These are phyloP conservation scores for Pseudomyrmex gracilis DNA, from an alignment of 1,140 invertebrate species.

Conservation along the genomic window DNA sequence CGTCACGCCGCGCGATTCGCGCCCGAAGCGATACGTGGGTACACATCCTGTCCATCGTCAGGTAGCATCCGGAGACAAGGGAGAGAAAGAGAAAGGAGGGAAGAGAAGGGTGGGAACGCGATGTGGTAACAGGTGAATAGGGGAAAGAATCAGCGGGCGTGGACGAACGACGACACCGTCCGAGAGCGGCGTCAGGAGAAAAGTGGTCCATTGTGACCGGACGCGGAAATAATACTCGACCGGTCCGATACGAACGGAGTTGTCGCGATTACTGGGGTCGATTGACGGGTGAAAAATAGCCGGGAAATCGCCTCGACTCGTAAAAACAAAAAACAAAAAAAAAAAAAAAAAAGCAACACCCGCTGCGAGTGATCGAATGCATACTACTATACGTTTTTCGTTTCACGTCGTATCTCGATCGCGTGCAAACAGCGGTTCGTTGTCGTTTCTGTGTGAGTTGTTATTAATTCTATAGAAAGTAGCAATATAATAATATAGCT, in stretches of 20 bases:
- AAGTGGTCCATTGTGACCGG: constrained; percentile 46
- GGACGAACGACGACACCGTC: constrained; percentile 6
- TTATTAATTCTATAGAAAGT: constrained; percentile 8
- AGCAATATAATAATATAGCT: neutral
- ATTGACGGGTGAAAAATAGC: constrained; percentile 36
- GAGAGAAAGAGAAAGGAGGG: constrained; percentile 33
- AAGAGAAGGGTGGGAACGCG: constrained; percentile 2
- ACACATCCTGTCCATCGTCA: constrained; percentile 55
- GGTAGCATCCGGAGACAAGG: constrained; percentile 25
- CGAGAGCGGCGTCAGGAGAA: constrained; percentile 32
- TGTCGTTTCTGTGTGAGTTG: neutral
- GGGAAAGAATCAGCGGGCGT: neutral
- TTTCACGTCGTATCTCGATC: constrained; percentile 16
- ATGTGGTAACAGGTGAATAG: constrained; percentile 5
- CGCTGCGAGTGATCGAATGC: neutral
- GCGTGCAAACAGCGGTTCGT: constrained; percentile 7
- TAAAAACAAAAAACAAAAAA: neutral
- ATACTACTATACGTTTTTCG: no score
- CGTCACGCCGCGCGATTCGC: constrained; percentile 53
- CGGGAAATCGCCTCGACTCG: neutral
- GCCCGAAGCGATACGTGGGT: constrained; percentile 36
- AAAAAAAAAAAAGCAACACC: constrained; percentile 8
- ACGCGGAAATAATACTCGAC: constrained; percentile 46
- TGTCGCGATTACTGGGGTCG: constrained; percentile 43
- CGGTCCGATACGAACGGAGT: constrained; percentile 9